phyloP scores from a whole-genome alignment of 2,888 invertebrate species.

The Nomada ferruginata region DNA sequence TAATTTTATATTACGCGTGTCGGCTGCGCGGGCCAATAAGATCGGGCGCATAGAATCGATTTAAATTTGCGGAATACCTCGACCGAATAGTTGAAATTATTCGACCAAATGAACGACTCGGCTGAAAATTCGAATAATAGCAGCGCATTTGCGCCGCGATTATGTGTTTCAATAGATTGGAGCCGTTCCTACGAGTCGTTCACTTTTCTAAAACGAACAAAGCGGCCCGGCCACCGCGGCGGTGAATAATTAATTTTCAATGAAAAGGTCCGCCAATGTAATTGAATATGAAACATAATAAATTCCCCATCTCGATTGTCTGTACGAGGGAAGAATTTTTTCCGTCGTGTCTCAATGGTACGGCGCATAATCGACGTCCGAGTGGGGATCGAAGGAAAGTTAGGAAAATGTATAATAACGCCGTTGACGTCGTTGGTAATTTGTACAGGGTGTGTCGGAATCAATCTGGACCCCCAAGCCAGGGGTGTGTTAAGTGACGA shows the following conservation, averaged over 20 bases:
- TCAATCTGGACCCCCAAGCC: background rate
- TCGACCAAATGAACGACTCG: conserved; percentile 69
- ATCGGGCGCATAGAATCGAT: conserved; percentile 63
- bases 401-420: background rate
- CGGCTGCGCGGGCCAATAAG: conserved; percentile 60
- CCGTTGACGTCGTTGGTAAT: background rate
- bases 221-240: conserved; percentile 13
- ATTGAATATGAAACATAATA: conserved; percentile 23
- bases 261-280: conserved; percentile 27
- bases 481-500: too few species aligned
- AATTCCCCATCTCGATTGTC: conserved; percentile 20
- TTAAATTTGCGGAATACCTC: conserved; percentile 69
- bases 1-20: conserved; percentile 63
- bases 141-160: conserved; percentile 48
- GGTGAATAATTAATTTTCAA: conserved; percentile 40
- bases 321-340: conserved; percentile 9
- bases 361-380: conserved; percentile 7
- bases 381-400: background rate
- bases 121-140: conserved; percentile 68
- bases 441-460: background rate
- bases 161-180: conserved; percentile 59
- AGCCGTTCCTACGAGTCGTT: conserved; percentile 51
- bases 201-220: conserved; percentile 54
- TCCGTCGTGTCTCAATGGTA: background rate
- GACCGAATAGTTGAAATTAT: conserved; percentile 73